Evolutionary conservation across 2,888 invertebrate genomes (phyloP), one percentile per base, ranked within the genome.

Genomic region (Leptopilina drosophilae): DNA sequence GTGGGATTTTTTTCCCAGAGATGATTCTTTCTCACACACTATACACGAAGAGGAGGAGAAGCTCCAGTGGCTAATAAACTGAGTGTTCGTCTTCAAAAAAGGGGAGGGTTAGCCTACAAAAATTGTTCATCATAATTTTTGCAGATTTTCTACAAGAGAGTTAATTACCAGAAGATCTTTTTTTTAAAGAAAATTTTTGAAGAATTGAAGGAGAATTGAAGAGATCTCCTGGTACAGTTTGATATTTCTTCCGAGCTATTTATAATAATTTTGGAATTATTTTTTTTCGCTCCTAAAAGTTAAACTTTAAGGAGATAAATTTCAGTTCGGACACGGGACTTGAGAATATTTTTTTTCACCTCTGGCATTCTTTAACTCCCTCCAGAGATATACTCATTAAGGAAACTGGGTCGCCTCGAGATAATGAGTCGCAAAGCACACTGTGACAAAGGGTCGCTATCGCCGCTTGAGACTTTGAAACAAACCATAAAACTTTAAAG

Each of bases 391-490:
- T 82, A 78, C 87, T 88, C 88, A 87, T 88, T 87, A 88, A 85
- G 84, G 82, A 80, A 88, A 87, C 87, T 85, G 83, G 88, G 86
- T 88, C 86, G 82, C 83, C 80, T 81, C 82, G 85, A 83, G 85
- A 87, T 87, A 88, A 88, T 87, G 88, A 87, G 82, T 83, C 77
- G 78, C 78, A 81, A 85, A 86, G 85, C 83, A 82, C 62, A 77
- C 82, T 80, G 82, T 81, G 86, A 84, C 84, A 86, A 85, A 87
- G 84, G 80, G 78, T 78, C 78, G 64, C 49, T 73, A 73, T 56
- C 56, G 11, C 33, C 33, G n/a, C 73, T 53, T 33, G 56, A 53
- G 33, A 73, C 33, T 73, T 73, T 14, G n/a, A 73, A 73, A 73
- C 73, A 56, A 73, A 73, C 56, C 73, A 56, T 56, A 9, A n/a